Evolutionary conservation across 53 echinoderm and acorn worm genomes (phyloP).

Genomic region (Actinopyga echinites): DNA sequence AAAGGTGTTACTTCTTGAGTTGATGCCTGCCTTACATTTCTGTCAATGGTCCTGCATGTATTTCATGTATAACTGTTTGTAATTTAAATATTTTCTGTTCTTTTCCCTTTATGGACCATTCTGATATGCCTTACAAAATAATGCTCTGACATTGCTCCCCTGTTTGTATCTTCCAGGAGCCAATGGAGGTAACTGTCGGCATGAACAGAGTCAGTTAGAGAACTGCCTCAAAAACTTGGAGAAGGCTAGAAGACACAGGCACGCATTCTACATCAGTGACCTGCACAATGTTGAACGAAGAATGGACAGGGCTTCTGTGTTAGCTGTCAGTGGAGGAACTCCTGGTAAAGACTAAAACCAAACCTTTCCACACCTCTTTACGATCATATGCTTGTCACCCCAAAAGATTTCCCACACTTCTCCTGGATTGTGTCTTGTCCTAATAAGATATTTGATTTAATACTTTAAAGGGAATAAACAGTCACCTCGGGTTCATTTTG

Average conservation of each 20-base stretch:
- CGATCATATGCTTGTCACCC: too few species aligned
- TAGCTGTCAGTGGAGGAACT: constrained; percentile 83
- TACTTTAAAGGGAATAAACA: too few species aligned
- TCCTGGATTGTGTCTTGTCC: too few species aligned
- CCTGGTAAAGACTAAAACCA: constrained; percentile 54
- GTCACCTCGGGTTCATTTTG: too few species aligned
- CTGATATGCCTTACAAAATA: not conserved
- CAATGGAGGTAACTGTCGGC: constrained; percentile 85
- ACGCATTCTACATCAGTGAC: constrained; percentile 58
- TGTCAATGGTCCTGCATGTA: too few species aligned
- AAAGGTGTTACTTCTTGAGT: too few species aligned
- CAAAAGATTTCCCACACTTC: too few species aligned
- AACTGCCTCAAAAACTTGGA: constrained; percentile 77
- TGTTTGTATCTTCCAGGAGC: constrained; percentile 60
- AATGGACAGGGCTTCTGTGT: constrained; percentile 80
- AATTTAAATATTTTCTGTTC: not conserved
- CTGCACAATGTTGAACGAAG: constrained; percentile 72
- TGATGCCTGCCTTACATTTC: too few species aligned
- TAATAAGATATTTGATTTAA: too few species aligned
- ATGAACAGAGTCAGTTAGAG: constrained; percentile 90
- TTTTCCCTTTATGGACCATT: not conserved
- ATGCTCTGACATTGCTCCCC: not conserved
- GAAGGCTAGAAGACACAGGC: constrained; percentile 62
- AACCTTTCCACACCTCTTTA: not conserved
- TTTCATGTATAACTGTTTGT: not conserved